Conservation (phyloP, 2,797 vertebrate species). For the Mustela erminea region DNA sequence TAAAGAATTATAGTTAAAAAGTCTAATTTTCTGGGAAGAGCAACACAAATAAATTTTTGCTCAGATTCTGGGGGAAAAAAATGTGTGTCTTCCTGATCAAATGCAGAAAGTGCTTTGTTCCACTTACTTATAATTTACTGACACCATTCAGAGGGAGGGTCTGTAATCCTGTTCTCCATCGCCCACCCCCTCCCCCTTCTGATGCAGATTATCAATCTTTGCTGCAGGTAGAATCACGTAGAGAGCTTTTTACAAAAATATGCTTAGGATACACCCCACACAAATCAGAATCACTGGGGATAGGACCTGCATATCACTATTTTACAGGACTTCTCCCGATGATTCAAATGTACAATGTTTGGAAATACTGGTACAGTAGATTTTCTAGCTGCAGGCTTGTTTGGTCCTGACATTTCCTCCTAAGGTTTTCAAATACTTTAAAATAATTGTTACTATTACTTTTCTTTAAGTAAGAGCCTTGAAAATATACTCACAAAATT, state of each 20-base stretch:
- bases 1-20: background rate
- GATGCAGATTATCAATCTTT: background rate
- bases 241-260: background rate
- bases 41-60: background rate
- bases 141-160: background rate
- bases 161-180: background rate
- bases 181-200: no score
- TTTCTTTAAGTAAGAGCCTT: background rate
- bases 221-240: background rate
- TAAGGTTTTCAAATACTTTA: constrained; percentile 23
- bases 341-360: background rate
- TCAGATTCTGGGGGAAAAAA: background rate
- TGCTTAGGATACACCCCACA: background rate
- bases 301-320: background rate
- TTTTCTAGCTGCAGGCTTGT: background rate
- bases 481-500: background rate
- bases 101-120: background rate
- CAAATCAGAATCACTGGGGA: background rate
- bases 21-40: background rate
- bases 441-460: background rate
- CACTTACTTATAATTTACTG: background rate
- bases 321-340: background rate
- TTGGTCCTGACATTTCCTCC: background rate
- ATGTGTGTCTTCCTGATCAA: background rate
- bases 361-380: background rate